Base-by-base conservation (phyloP, 2,113 vertebrate genomes). In the Platycercus adscitus region DNA sequence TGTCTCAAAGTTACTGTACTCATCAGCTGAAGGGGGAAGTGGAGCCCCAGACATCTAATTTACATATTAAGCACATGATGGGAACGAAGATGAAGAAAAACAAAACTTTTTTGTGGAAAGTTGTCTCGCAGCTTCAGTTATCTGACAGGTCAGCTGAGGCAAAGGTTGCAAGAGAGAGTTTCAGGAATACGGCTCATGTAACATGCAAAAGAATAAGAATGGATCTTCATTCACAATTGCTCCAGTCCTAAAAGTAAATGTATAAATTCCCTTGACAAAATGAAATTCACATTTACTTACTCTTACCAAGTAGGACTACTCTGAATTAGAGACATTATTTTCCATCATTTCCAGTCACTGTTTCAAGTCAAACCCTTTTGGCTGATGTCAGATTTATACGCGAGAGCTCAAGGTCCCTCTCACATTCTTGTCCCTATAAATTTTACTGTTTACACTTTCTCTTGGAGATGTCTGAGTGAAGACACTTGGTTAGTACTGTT, bases 71-170 rank as follows among this genome's bases (percentile, higher is more conserved):
- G 49, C 72, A 70, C 53, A 21, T 80, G 49, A 75, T 81, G 49
- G 44, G 43, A 69, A 18, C 1, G 1, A 91, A 72, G 21, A 61
- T 39, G 37, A 58, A 66, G 47, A n/a, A 68, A 75, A 86, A 2
- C 9, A 8, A 75, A 88, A 63, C 41, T 28, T 68, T n/a, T 31
- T 26, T 28, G 11, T 78, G 58, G 31, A 79, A 82, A 13, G 24
- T 39, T 63, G 5, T 85, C 33, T 75, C 0, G 0, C 17, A 56
- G 8, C 13, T 76, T 81, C 50, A 35, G 44, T 37, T 80, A 43
- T 99, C 80, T 99, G 98, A 88, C 98, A 98, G 39, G 61, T 41
- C 37, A 69, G 52, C 65, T 49, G n/a, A 64, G 37, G 63, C 46
- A 78, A 56, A 66, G 18, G 7, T 17, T 78, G 25, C 13, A 81